Percentiles rank a stretch among this genome's conserved stretches.
Evolutionary conservation across 2,888 invertebrate genomes (phyloP).

Genomic region (Idaea biselata): DNA sequence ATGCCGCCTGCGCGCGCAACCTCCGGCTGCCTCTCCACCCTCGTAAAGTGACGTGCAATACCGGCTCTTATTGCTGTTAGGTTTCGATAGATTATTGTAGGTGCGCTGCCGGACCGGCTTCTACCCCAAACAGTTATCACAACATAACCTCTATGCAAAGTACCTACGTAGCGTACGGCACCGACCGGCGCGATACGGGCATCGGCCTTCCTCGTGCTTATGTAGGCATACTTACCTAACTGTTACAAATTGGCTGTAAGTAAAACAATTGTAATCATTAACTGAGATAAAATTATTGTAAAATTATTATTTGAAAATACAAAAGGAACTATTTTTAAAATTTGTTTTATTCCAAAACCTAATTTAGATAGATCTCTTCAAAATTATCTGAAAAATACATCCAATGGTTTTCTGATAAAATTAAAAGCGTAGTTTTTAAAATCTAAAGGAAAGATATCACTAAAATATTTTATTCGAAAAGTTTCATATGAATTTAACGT

Average conservation of each 20-base stretch:
- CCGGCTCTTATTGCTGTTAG: conserved; percentile 55
- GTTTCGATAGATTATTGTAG: conserved; percentile 55
- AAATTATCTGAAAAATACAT: conserved; percentile 9
- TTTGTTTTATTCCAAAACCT: conserved; percentile 70
- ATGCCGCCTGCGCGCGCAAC: conserved; percentile 78
- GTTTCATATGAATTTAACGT: background rate
- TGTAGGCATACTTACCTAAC: conserved; percentile 32
- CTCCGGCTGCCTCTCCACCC: conserved; percentile 52
- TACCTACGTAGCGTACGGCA: conserved; percentile 65
- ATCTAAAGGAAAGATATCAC: too few relatives aligned
- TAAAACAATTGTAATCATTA: conserved; percentile 43
- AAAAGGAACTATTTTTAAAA: conserved; percentile 44
- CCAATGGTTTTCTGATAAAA: conserved; percentile 8
- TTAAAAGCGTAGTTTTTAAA: too few relatives aligned
- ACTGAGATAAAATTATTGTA: conserved; percentile 36
- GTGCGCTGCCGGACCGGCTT: conserved; percentile 55
- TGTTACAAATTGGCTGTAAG: conserved; percentile 61
- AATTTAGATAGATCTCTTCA: conserved; percentile 17
- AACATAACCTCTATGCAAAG: conserved; percentile 77
- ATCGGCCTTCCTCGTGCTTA: conserved; percentile 34
- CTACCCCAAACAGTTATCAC: conserved; percentile 71
- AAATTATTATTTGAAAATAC: conserved; percentile 60
- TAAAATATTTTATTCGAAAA: background rate
- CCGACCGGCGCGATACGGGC: conserved; percentile 57
- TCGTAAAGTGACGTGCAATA: conserved; percentile 55